Base-by-base conservation (phyloP, 2,888 invertebrate genomes). In the Clepsis dumicolana region DNA sequence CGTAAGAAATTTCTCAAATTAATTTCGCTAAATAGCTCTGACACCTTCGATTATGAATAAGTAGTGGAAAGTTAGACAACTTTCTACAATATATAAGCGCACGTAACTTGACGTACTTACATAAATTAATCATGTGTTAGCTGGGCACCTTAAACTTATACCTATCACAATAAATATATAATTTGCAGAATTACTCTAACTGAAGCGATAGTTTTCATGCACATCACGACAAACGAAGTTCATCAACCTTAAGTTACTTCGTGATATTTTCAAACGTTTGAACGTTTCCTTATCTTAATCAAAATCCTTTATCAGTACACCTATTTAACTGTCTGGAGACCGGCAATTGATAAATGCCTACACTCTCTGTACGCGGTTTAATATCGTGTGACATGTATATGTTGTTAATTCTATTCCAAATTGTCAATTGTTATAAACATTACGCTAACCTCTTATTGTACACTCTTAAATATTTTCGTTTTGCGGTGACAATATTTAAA, bases 231-330 rank as follows among this genome's bases (percentile, higher is more conserved):
- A 52, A n/a, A 86, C 83, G 83, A 89, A 90, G 92, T 91, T 92
- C 92, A 89, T 86, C 84, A 91, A 91, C 91, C 92, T 85, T 82
- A 76, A 77, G 76, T 74, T 65, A 76, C 60, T 18, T 80, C 27
- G 18, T 56, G 44, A 56, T 62, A 59, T 50, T 71, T 78, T 80
- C 72, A 79, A 84, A 82, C 79, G 82, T 81, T 84, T 78, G 79
- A 84, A 82, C 79, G 82, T 81, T 84, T 78, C 74, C 83, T 88
- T 90, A 91, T 90, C 90, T 74, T 71, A 77, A 83, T 84, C 82
- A 75, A 82, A 65, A 60, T 64, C 65, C 32, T 57, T 65, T 60
- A 61, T 62, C 65, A 68, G 44, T 56, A 57, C 63, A 52, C 48
- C 52, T 38, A 56, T 18, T 29, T 21, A 50, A 35, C 25, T 24